Conservation (phyloP, 2,113 vertebrate species). For the Hydrolagus affinis region DNA sequence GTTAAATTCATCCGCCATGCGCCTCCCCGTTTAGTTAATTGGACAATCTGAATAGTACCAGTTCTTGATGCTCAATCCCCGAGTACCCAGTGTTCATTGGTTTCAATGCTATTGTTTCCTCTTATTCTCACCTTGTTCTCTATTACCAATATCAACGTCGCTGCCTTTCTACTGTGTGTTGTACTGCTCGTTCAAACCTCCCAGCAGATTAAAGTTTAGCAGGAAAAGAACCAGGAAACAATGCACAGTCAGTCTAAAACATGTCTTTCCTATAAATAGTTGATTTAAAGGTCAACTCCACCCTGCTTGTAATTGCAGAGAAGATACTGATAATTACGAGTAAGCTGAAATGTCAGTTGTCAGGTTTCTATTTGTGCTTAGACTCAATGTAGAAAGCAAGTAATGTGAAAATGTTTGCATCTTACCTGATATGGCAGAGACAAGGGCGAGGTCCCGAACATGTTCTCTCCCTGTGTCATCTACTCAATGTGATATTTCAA, state of each 20-base stretch:
- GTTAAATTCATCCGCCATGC: too few species aligned
- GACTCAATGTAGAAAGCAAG: neutral
- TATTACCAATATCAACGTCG: too few species aligned
- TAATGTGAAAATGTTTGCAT: neutral
- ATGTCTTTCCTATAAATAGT: slow-evolving; percentile 20
- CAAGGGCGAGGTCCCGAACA: neutral
- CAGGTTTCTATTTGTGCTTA: slow-evolving; percentile 1
- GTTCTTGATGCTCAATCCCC: too few species aligned
- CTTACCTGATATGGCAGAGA: neutral
- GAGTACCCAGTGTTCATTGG: too few species aligned
- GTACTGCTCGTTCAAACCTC: neutral
- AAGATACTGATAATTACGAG: slow-evolving; percentile 15
- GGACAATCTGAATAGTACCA: too few species aligned
- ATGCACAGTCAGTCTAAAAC: slow-evolving; percentile 9
- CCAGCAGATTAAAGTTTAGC: neutral
- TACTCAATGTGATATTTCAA: neutral
- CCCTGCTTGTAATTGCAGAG: slow-evolving; percentile 24
- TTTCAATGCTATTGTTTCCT: neutral
- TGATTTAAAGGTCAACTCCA: slow-evolving; percentile 25
- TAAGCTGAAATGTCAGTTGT: slow-evolving; percentile 26
- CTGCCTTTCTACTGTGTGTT: neutral
- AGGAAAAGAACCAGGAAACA: neutral
- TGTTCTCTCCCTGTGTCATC: too few species aligned
- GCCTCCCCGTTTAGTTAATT: too few species aligned
- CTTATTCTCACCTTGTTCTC: neutral